Evolutionary conservation across 2,888 invertebrate genomes (phyloP), one percentile per base, ranked within the genome.

Genomic region (Shargacucullia verbasci): DNA sequence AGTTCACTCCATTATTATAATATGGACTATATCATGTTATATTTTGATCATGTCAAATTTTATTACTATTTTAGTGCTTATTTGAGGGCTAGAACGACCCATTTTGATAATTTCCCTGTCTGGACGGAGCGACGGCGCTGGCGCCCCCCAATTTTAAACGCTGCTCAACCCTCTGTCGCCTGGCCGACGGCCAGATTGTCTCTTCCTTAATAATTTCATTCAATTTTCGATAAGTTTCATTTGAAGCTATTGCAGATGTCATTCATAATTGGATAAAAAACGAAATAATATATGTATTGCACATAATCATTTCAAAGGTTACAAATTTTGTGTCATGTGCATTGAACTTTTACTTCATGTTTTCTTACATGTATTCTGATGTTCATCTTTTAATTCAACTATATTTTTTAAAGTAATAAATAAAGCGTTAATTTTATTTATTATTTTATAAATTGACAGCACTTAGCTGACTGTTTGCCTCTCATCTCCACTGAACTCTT

Each of bases 171-270:
- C 79, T 70, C 63, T 37, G 63, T 59, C 59, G 33, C 43, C 82
- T 86, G 83, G 84, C 81, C 37, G 29, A 38, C 34, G 47, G 84
- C 85, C 85, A 86, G 80, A 70, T 78, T 71, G 74, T 81, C 55
- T 57, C 25, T 67, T 73, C 62, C 76, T 64, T 46, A 58, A 64
- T 70, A 58, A 56, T 65, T 74, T 72, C 76, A 78, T 79, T 79
- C 73, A 79, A 61, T 63, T 55, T 66, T 72, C 59, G 53, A 58
- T 59, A 60, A 62, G 46, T 70, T 63, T 64, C 39, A 53, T 57
- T 57, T 43, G n/a, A 41, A 56, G 33, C 10, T 34, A 34, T 43
- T 29, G 11, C 37, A 49, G 31, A 44, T 37, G 9, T 39, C 12
- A 10, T 20, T 27, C 43, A 27, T 14, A 40, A 0, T 7, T 14